Conservation (phyloP, 2,113 vertebrate species). For the Cariama cristata region DNA sequence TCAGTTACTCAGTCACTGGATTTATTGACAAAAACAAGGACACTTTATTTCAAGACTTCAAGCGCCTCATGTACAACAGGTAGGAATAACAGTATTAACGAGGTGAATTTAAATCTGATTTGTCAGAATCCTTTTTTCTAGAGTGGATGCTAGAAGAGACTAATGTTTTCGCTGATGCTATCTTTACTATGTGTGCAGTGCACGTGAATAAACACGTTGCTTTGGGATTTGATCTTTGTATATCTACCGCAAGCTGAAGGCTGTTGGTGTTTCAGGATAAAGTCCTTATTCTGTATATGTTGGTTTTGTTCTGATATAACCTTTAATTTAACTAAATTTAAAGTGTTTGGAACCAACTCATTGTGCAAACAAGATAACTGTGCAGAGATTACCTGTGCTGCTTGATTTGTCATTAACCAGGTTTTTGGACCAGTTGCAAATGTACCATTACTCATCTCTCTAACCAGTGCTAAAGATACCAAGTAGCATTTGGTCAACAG, state of each 20-base stretch:
- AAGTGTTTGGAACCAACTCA: neutral
- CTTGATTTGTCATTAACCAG: neutral
- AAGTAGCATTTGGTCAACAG: neutral
- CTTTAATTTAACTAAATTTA: neutral
- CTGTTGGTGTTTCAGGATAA: neutral
- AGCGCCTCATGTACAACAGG: constrained; percentile 98
- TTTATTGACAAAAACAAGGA: constrained; percentile 99
- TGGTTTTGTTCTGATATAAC: neutral
- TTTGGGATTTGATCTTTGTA: neutral
- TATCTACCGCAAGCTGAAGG: accelerated
- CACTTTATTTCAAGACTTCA: constrained; percentile 98
- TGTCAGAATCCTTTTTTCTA: neutral
- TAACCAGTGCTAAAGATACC: neutral
- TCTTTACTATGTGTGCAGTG: neutral
- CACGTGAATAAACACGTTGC: neutral
- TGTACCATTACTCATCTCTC: neutral
- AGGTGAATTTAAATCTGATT: neutral
- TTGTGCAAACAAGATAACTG: neutral
- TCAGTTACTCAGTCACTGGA: constrained; percentile 92
- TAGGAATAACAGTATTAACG: constrained; percentile 46
- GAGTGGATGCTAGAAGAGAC: neutral
- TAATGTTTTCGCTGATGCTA: accelerated
- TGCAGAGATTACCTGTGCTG: neutral
- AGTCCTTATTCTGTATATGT: neutral
- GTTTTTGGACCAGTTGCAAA: neutral